Conservation (phyloP, 2,888 invertebrate genomes). For the Rhagonycha fulva region DNA sequence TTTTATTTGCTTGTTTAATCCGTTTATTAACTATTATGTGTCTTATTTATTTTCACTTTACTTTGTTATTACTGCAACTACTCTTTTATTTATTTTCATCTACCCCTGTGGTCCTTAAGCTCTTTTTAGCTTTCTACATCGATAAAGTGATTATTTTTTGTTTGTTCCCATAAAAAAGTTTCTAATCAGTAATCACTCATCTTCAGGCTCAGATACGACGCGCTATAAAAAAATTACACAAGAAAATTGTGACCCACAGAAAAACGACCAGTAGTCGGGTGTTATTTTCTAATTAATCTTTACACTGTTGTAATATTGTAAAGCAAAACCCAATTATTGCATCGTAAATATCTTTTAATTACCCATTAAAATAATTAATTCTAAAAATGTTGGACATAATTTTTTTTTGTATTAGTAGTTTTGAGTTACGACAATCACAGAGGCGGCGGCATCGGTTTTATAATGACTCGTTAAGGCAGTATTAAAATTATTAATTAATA, state of each 20-base stretch:
- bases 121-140: not conserved
- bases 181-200: not conserved
- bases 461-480: not conserved
- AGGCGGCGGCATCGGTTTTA: not conserved
- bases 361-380: not conserved
- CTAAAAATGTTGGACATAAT: not conserved
- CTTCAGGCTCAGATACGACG: not conserved
- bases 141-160: not conserved
- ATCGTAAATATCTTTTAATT: not conserved
- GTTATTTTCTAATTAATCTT: not conserved
- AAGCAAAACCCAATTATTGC: not conserved
- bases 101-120: not conserved
- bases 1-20: conserved; percentile 14
- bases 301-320: not conserved
- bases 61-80: not conserved
- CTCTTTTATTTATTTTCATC: not conserved
- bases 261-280: not conserved
- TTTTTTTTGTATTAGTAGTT: not conserved
- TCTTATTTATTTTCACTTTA: not conserved
- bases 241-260: not conserved
- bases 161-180: not conserved
- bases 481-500: not conserved
- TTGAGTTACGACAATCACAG: not conserved
- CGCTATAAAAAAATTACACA: not conserved
- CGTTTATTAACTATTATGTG: not conserved